Base-by-base conservation (phyloP, 1,140 invertebrate genomes). In the Neotoxoptera formosana region DNA sequence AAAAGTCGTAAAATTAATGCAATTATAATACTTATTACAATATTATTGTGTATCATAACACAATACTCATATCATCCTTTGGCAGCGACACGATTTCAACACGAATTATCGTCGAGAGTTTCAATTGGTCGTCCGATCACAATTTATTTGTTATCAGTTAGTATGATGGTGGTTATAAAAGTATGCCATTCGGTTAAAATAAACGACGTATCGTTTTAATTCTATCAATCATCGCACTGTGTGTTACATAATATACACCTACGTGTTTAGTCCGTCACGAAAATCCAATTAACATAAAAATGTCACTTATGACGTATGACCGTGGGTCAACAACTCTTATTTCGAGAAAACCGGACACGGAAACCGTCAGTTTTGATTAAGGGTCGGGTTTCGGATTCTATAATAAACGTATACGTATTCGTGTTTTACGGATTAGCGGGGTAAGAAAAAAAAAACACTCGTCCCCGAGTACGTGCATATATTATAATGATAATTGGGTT, bases 401-500 rank as follows among this genome's bases (percentile, higher is more conserved):
- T 21, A 36, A 83, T 83, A 36, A 83, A 36, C 76, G 7, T 76
- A n/a, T n/a, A 76, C 14, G 17, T 36, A 83, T 83, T 36, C 76
- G 34, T 36, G 20, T 83, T 83, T 23, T 36, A 83, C 76, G 76
- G 76, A 83, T 83, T 36, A 36, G 34, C 20, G 2, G 21, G 20
- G n/a, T 76, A 76, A n/a, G n/a, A n/a, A 76, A n/a, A 81, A n/a
- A 81, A 81, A 81, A 81, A 81, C n/a, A 81, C 17, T 83, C 76
- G 2, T 34, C 34, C 2, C 21, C 8, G 20, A 83, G 76, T 36
- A 83, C 21, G 34, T 36, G 34, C 17, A 76, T 76, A 76, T 34
- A 76, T 76, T 76, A 76, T 76, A 76, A 76, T n/a, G n/a, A 76
- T 76, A 76, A 76, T 76, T 76, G 60, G n/a, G 60, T 76, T 76